Evolutionary conservation across 2,888 invertebrate genomes (phyloP).

Genomic region (Chydorus sphaericus): DNA sequence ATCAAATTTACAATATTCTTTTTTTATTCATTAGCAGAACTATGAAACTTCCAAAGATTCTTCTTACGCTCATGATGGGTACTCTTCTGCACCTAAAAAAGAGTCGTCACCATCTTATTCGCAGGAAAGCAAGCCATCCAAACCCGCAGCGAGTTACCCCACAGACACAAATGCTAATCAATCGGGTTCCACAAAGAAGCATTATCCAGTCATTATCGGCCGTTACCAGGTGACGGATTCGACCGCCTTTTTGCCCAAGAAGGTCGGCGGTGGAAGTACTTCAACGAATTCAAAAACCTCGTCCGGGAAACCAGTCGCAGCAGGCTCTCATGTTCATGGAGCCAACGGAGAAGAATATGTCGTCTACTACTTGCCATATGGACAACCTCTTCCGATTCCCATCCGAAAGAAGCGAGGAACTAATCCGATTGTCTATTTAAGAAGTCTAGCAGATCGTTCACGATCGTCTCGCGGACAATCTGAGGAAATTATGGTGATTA

Average conservation of each 20-base stretch:
- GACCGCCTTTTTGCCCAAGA: constrained; percentile 12
- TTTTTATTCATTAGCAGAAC: neutral
- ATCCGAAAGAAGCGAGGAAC: constrained; percentile 1
- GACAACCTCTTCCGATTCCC: constrained; percentile 14
- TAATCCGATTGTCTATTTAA: neutral
- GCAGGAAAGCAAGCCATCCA: neutral
- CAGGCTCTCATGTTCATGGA: neutral
- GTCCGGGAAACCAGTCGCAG: neutral
- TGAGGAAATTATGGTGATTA: too few relatives aligned
- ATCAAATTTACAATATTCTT: too few relatives aligned
- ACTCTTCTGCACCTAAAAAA: neutral
- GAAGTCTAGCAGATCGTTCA: neutral
- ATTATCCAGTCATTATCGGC: constrained; percentile 15
- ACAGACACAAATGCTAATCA: neutral
- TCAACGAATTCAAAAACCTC: neutral
- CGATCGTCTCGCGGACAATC: too few relatives aligned
- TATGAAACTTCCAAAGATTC: neutral
- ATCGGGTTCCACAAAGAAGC: neutral
- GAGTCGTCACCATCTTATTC: neutral
- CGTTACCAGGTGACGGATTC: constrained; percentile 15
- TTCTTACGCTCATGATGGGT: constrained; percentile 7
- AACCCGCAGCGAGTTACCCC: neutral
- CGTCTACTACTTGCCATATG: constrained; percentile 15
- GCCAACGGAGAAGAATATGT: constrained; percentile 14
- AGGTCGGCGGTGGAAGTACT: constrained; percentile 9